Conservation (phyloP, 2,113 vertebrate genomes). For the Mola mola region DNA sequence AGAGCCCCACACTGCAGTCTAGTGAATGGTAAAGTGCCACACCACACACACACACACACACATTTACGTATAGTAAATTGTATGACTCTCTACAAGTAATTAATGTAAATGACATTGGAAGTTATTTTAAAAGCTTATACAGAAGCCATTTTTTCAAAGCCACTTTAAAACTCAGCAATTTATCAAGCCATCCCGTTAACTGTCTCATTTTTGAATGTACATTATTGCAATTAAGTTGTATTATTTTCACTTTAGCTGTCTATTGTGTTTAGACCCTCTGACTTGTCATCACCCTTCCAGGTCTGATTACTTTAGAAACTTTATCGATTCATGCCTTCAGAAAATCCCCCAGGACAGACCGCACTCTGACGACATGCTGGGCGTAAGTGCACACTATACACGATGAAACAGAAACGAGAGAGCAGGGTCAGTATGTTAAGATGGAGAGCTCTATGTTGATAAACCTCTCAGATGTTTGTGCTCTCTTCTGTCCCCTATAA, state of each 20-base stretch:
- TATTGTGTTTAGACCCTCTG: constrained; percentile 17
- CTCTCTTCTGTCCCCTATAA: constrained; percentile 42
- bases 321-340: constrained; percentile 93
- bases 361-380: constrained; percentile 89
- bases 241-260: background rate
- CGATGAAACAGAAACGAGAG: background rate
- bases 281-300: constrained; percentile 61
- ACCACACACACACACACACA: background rate
- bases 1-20: constrained; percentile 90
- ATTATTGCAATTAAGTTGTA: background rate
- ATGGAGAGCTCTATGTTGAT: constrained; percentile 38
- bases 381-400: constrained; percentile 75
- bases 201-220: background rate
- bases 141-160: background rate
- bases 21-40: constrained; percentile 87
- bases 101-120: too few relatives aligned
- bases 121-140: too few relatives aligned
- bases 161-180: too few relatives aligned
- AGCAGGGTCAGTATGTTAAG: constrained; percentile 43
- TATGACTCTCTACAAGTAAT: background rate
- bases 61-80: background rate
- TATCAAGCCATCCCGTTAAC: too few relatives aligned
- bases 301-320: constrained; percentile 93
- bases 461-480: constrained; percentile 53
- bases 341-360: constrained; percentile 92